These are phyloP conservation scores for Orientallactaga sibirica DNA, from an alignment of 2,797 vertebrate genomes.

Conservation along the genomic window DNA sequence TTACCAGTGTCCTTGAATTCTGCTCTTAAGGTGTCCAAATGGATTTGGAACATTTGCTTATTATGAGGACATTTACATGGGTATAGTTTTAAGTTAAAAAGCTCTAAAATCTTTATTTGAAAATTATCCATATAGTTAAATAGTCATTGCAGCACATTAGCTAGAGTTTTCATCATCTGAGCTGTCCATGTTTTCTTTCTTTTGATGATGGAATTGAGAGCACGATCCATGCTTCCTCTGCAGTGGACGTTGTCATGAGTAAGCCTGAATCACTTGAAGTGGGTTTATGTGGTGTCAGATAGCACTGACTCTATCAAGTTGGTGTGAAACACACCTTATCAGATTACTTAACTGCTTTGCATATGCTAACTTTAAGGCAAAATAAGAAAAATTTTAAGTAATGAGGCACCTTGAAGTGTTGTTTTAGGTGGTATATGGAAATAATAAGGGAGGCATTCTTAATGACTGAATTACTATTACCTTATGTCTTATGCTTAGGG, in stretches of 20 bases:
- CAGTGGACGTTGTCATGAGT: not conserved
- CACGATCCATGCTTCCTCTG: not conserved
- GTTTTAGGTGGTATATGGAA: not conserved
- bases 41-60: not conserved
- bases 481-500: conserved; percentile 89
- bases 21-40: not conserved
- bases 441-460: conserved; percentile 27
- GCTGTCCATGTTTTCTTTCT: not conserved
- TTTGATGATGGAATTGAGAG: not conserved
- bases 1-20: conserved; percentile 1
- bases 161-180: conserved; percentile 15
- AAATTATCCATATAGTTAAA: conserved; percentile 18
- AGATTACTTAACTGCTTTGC: not conserved
- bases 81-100: not conserved
- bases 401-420: not conserved
- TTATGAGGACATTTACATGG: not conserved
- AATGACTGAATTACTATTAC: conserved; percentile 26
- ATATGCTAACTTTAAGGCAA: conserved; percentile 30
- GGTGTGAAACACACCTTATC: not conserved
- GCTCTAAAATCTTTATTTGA: not conserved
- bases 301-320: conserved; percentile 7
- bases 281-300: not conserved
- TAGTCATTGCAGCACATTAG: not conserved
- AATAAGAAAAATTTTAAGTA: conserved; percentile 3
- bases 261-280: not conserved